A percentile compares a stretch with the other conserved stretches of the same genome.
Conservation (phyloP, 2,113 vertebrate genomes). For the Geothlypis trichas region DNA sequence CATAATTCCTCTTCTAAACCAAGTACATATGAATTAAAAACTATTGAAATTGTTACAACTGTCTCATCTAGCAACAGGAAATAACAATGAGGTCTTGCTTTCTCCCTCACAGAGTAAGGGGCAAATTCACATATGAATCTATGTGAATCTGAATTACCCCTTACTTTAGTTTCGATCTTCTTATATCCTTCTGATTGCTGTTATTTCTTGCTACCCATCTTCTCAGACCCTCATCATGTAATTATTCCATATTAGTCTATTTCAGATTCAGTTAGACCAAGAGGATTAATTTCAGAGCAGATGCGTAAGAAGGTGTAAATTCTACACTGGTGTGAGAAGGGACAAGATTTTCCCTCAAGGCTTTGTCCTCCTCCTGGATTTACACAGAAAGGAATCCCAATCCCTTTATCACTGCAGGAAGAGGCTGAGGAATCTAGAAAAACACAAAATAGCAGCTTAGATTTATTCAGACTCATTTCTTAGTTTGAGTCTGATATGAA, state of each 20-base stretch:
- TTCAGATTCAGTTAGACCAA: not conserved
- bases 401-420: not conserved
- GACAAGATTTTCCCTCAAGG: not conserved
- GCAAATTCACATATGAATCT: not conserved
- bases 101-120: not conserved
- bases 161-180: not conserved
- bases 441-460: not conserved
- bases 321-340: not conserved
- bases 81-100: not conserved
- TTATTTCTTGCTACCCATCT: not conserved
- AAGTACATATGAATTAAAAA: not conserved
- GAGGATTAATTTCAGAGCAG: not conserved
- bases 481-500: not conserved
- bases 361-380: slow-evolving; percentile 10
- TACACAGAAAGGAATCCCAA: not conserved
- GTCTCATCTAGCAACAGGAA: not conserved
- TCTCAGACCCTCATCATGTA: not conserved
- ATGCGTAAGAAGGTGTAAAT: not conserved
- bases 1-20: not conserved
- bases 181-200: not conserved
- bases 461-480: not conserved
- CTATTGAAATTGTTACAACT: not conserved
- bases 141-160: not conserved
- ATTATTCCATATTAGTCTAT: not conserved
- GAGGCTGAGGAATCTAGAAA: not conserved